A percentile compares a stretch with the other conserved stretches of the same genome.
phyloP scores from a whole-genome alignment of 2,113 vertebrate species.

The Vidua chalybeata region DNA sequence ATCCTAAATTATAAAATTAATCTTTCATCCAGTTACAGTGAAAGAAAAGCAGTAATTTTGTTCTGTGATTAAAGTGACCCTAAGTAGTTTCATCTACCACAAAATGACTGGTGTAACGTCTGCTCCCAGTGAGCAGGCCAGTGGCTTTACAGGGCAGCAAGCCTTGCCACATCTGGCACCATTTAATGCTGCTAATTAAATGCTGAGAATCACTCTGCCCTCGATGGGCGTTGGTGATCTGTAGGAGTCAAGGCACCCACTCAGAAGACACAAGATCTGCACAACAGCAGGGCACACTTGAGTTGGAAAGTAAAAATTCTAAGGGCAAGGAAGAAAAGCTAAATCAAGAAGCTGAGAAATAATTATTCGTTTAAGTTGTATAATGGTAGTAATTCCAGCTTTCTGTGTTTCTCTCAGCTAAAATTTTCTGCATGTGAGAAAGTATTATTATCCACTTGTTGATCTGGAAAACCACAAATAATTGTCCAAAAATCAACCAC shows the following conservation, averaged over 20 bases:
- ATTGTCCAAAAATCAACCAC: neutral
- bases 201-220: neutral
- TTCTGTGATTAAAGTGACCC: neutral
- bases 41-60: constrained; percentile 5
- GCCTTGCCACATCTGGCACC: neutral
- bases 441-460: neutral
- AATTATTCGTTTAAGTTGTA: neutral
- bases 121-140: neutral
- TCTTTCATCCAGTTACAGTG: neutral
- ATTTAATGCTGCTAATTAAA: neutral
- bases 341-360: neutral
- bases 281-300: neutral
- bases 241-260: neutral
- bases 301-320: neutral
- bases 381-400: neutral
- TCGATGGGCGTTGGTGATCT: neutral
- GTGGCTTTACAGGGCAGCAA: neutral
- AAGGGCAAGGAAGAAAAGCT: neutral
- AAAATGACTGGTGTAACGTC: constrained; percentile 9
- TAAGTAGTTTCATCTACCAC: neutral
- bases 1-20: neutral
- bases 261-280: neutral
- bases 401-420: neutral
- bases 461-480: neutral
- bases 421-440: neutral